These are phyloP conservation scores for Blastobasis adustella DNA, from an alignment of 2,888 invertebrate genomes.

Conservation along the genomic window DNA sequence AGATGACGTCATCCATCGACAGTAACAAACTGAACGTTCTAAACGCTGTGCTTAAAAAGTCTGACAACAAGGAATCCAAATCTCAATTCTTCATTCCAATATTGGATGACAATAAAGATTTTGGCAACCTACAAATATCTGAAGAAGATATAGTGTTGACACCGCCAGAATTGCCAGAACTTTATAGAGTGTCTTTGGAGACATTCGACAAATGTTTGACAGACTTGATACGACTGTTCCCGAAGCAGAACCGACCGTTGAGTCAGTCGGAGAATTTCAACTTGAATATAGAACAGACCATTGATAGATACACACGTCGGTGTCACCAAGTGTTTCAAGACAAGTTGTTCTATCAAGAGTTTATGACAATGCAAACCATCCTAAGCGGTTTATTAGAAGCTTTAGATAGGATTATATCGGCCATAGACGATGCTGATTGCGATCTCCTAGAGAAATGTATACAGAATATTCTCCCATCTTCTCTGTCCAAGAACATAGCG, in stretches of 20 bases:
- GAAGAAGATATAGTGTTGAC: conserved; percentile 52
- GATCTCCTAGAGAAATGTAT: conserved; percentile 60
- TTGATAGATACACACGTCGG: conserved; percentile 61
- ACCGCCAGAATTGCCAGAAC: conserved; percentile 49
- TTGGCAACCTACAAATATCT: conserved; percentile 53
- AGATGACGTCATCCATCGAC: conserved; percentile 54
- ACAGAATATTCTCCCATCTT: conserved; percentile 46
- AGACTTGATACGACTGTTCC: conserved; percentile 56
- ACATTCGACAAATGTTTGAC: conserved; percentile 53
- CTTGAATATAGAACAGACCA: conserved; percentile 54
- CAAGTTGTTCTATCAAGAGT: conserved; percentile 64
- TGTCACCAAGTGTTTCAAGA: conserved; percentile 70
- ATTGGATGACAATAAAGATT: conserved; percentile 46
- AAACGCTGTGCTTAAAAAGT: conserved; percentile 59
- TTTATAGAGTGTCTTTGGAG: conserved; percentile 41
- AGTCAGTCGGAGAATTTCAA: conserved; percentile 67
- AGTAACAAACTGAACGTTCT: conserved; percentile 59
- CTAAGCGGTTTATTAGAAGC: conserved; percentile 47
- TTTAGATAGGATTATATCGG: conserved; percentile 36
- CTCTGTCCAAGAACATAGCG: conserved; percentile 50
- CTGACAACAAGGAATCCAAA: conserved; percentile 59
- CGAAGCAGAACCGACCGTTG: conserved; percentile 61
- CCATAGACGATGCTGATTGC: conserved; percentile 55
- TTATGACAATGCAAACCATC: conserved; percentile 50
- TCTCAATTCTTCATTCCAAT: conserved; percentile 69